Evolutionary conservation across 2,888 invertebrate species (phyloP).

Genomic region (Actias luna): DNA sequence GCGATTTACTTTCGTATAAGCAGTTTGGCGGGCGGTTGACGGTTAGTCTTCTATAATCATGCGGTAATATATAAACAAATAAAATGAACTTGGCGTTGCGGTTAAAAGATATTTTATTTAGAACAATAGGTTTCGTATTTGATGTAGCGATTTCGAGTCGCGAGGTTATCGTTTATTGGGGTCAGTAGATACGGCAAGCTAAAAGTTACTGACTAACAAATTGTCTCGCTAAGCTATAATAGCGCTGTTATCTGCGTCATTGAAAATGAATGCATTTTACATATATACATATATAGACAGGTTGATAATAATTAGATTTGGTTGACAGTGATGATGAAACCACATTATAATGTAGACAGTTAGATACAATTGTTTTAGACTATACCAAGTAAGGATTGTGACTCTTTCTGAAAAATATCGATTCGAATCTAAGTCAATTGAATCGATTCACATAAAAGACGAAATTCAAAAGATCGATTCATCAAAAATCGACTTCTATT

Average conservation of each 20-base stretch:
- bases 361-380: background rate
- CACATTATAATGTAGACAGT: background rate
- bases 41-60: no score
- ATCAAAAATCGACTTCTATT: no score
- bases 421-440: no score
- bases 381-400: no score
- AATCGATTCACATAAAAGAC: no score
- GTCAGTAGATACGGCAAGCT: conserved; percentile 1
- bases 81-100: background rate
- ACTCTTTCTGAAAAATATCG: no score
- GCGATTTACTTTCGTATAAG: no score
- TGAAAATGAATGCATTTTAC: background rate
- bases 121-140: conserved; percentile 1
- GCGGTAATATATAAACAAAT: background rate
- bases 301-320: background rate
- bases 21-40: no score
- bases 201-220: conserved; percentile 9
- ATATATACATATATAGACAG: background rate
- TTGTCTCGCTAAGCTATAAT: conserved; percentile 1
- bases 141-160: background rate
- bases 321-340: background rate
- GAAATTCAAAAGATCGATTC: no score
- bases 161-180: conserved; percentile 14
- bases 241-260: background rate
- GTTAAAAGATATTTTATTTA: background rate